Conservation (phyloP, 2,888 invertebrate species). For the Melinaea marsaeus region DNA sequence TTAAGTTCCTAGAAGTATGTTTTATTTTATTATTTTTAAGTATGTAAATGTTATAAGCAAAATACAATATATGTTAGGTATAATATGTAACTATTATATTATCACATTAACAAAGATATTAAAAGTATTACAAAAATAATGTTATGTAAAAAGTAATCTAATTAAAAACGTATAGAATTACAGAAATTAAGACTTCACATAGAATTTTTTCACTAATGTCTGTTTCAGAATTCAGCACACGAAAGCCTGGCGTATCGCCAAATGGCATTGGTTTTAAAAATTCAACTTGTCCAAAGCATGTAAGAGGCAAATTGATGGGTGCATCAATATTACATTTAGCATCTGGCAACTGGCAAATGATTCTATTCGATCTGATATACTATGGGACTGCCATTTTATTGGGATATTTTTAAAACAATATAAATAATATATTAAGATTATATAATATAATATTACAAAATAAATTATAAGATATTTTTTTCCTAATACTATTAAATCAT, state of each 20-base stretch:
- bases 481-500: too few relatives aligned
- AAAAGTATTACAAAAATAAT: not conserved
- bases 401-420: too few relatives aligned
- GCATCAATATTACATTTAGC: conserved; percentile 25
- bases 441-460: too few relatives aligned
- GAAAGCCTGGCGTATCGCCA: conserved; percentile 51
- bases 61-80: too few relatives aligned
- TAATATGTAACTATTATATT: too few relatives aligned
- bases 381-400: not conserved
- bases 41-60: too few relatives aligned
- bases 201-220: conserved; percentile 4
- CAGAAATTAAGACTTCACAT: not conserved
- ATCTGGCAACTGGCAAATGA: conserved; percentile 24
- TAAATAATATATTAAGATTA: too few relatives aligned
- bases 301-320: conserved; percentile 24
- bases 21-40: too few relatives aligned
- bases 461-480: too few relatives aligned
- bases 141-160: not conserved
- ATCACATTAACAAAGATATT: too few relatives aligned
- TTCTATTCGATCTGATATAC: conserved; percentile 18
- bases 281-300: conserved; percentile 28
- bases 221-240: conserved; percentile 9
- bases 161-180: not conserved
- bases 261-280: conserved; percentile 52
- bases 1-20: too few relatives aligned